Base-by-base conservation (phyloP, 2,797 vertebrate genomes). In the Cacajao melanocephalus region DNA sequence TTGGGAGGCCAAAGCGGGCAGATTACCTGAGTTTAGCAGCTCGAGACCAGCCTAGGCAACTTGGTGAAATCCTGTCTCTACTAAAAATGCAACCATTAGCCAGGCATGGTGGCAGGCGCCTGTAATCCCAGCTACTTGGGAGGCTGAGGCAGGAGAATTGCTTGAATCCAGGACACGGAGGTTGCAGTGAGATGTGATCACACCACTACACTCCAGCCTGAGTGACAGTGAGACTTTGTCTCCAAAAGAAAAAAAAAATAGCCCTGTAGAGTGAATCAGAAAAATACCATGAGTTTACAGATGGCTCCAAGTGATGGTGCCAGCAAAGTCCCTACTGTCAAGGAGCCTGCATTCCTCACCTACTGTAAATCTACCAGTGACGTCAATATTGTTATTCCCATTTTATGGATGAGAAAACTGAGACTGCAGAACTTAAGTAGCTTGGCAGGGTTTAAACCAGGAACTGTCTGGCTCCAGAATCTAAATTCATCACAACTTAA, bases 31-130 rank as follows among this genome's bases (percentile, higher is more conserved):
- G 33, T 15, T n/a, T 8, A n/a, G 33, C 30, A 67, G 61, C 33
- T 67, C 30, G 3, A 67, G 30, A 19, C 30, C 61, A 67, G 30
- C 15, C 61, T 67, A 3, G 30, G 4, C 61, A 67, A n/a, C n/a
- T n/a, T 9, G 61, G 61, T 4, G 17, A 67, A 67, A 67, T 15
- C 7, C 61, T 19, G 33, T n/a, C 33, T 19, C 61, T 67, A 8
- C 7, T 67, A 67, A n/a, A 67, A n/a, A n/a, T 9, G n/a, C 15
- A 58, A 58, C 12, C 19, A n/a, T 67, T 67, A 67, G 61, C 33
- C 33, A n/a, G 33, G 33, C 61, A 0, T 67, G 30, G 30, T 67
- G 33, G 33, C 1, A 0, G 61, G 30, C 0, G 4, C 33, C 15
- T 9, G 33, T n/a, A 67, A 67, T 9, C 61, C 61, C 33, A n/a